phyloP scores from a whole-genome alignment of 2,797 vertebrate species.

The Smutsia gigantea region DNA sequence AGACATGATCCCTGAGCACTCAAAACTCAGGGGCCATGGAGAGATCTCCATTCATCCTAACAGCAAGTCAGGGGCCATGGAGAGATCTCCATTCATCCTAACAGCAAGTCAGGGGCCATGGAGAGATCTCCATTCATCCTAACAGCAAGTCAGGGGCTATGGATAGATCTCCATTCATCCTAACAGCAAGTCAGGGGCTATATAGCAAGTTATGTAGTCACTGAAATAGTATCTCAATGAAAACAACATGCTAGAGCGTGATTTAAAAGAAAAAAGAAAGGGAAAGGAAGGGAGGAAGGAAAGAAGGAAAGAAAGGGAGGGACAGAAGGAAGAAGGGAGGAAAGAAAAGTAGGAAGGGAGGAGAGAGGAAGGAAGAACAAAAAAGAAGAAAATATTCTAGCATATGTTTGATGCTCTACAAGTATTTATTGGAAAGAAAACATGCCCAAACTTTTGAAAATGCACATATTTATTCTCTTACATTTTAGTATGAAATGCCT shows the following conservation, averaged over 20 bases:
- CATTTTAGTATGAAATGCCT: slow-evolving; percentile 20
- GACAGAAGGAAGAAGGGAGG: too few relatives aligned
- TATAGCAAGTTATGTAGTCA: too few relatives aligned
- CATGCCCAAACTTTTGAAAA: neutral
- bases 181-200: too few relatives aligned
- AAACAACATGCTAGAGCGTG: neutral
- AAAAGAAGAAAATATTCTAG: neutral
- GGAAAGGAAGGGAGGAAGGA: too few relatives aligned
- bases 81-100: too few relatives aligned
- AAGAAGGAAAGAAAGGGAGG: too few relatives aligned
- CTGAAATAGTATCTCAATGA: neutral
- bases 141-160: too few relatives aligned
- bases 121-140: too few relatives aligned
- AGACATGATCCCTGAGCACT: neutral
- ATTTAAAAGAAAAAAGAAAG: too few relatives aligned
- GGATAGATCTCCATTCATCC: too few relatives aligned
- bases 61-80: neutral
- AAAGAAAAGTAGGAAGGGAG: too few relatives aligned
- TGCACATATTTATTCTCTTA: slow-evolving; percentile 18
- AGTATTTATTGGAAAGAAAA: neutral
- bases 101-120: too few relatives aligned
- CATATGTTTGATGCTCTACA: neutral
- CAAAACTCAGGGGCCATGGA: neutral
- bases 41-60: neutral
- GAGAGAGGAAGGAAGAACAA: neutral